A percentile compares a stretch with the other conserved stretches of the same genome.
Evolutionary conservation across 1,140 invertebrate species (phyloP).

Genomic region (Aphidius gifuensis): DNA sequence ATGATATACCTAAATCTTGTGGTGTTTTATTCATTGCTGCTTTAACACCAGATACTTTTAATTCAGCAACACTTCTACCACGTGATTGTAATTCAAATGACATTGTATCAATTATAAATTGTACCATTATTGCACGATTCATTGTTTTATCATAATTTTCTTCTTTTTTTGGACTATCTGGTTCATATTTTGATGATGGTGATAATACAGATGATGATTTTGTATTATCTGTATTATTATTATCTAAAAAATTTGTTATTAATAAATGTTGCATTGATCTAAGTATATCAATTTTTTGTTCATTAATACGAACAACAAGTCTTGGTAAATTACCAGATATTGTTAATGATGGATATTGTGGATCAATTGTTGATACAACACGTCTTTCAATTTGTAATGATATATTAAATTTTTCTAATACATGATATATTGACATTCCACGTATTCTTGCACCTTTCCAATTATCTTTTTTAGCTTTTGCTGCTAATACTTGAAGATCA

Average conservation of each 20-base stretch:
- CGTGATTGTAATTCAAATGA: constrained; percentile 81
- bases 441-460: constrained; percentile 84
- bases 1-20: constrained; percentile 69
- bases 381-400: constrained; percentile 76
- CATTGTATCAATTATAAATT: constrained; percentile 86
- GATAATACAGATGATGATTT: background rate
- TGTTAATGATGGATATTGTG: constrained; percentile 78
- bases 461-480: constrained; percentile 76
- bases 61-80: constrained; percentile 82
- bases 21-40: constrained; percentile 70
- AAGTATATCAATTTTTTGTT: constrained; percentile 76
- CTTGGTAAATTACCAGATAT: constrained; percentile 81
- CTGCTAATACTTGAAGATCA: constrained; percentile 85
- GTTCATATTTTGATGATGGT: constrained; percentile 40
- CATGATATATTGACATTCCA: constrained; percentile 78
- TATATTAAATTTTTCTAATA: constrained; percentile 89
- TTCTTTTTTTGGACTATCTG: constrained; percentile 53
- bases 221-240: constrained; percentile 9
- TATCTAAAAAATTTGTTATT: constrained; percentile 37
- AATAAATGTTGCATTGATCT: constrained; percentile 51
- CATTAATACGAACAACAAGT: constrained; percentile 85
- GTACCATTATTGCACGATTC: constrained; percentile 74
- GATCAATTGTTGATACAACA: constrained; percentile 78
- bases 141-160: constrained; percentile 45
- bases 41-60: constrained; percentile 86